Evolutionary conservation across 2,113 vertebrate genomes (phyloP), one percentile per base, ranked within the genome.

Genomic region (Pseudonaja textilis): DNA sequence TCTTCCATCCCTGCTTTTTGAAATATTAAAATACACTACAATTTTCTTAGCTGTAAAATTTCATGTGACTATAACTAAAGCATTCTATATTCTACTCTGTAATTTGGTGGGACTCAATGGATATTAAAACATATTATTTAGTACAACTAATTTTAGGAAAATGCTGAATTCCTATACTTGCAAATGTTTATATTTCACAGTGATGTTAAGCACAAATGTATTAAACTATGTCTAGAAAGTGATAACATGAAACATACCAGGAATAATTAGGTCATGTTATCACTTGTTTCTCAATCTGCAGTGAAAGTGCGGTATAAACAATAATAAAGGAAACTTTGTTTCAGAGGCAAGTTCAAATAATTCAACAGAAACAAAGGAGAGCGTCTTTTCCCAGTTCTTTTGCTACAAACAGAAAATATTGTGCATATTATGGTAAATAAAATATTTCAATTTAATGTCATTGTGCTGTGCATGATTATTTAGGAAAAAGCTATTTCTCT

Each of bases 221-320:
- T 85, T 90, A 86, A 86, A 86, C 89, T 93, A 87, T 90, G 90
- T 93, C 92, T 93, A 90, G 92, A 89, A 90, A 93, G 69, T 34
- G 89, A 93, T 86, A 93, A 90, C 64, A 86, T 39, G 56, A 90
- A 93, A 52, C 92, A 90, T 93, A 90, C 92, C 89, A 54, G 45
- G 42, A 52, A 90, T 93, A 90, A 16, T 59, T 93, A 89, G 88
- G 45, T 87, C 89, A 87, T 93, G 89, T 90, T 90, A 90, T 93
- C 92, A 93, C 89, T 89, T 90, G 88, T 64, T 93, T 64, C 74
- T 93, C 89, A 93, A 50, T 93, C 93, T 95, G 91, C 85, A 74
- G 25, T 94, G 95, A 93, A 95, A 94, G 93, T 95, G 92, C 90
- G 90, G 50, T 87, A 86, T 95, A 91, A 93, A 93, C 92, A 92